A percentile compares a stretch with the other conserved stretches of the same genome.
These are phyloP conservation scores for Phalacrocorax aristotelis DNA, from an alignment of 2,113 vertebrate genomes.

Conservation along the genomic window DNA sequence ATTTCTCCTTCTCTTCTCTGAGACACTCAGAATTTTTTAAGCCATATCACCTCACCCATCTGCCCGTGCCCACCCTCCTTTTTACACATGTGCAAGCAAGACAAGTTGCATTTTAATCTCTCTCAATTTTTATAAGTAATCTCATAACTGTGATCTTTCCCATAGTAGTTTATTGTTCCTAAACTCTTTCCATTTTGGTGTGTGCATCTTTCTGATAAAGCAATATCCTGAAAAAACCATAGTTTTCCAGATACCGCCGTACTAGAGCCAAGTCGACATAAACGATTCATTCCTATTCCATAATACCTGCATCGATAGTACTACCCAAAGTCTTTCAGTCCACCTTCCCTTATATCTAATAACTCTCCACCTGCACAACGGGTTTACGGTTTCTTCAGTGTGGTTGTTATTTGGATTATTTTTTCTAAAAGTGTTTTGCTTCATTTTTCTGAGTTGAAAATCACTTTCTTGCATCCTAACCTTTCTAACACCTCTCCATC, in stretches of 20 bases:
- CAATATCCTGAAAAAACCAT: not conserved
- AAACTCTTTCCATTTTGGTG: not conserved
- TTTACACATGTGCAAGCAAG: not conserved
- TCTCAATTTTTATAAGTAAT: not conserved
- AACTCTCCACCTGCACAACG: not conserved
- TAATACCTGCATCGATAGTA: not conserved
- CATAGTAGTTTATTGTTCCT: not conserved
- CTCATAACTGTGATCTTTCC: not conserved
- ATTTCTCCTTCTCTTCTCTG: not conserved
- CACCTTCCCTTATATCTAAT: not conserved
- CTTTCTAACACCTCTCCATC: not conserved
- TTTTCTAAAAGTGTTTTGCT: not conserved
- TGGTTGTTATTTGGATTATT: not conserved
- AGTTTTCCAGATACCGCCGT: not conserved
- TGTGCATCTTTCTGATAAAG: not conserved
- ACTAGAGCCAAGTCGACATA: not conserved
- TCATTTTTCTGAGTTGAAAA: not conserved
- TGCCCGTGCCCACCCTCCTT: rapidly evolving
- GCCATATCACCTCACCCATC: not conserved
- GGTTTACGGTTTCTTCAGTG: not conserved
- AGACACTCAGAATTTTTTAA: not conserved
- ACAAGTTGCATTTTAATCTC: not conserved
- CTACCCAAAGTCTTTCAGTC: not conserved
- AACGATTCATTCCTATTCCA: not conserved
- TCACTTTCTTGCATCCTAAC: not conserved